Conservation (phyloP, 2,113 vertebrate species). For the Ammospiza caudacuta region DNA sequence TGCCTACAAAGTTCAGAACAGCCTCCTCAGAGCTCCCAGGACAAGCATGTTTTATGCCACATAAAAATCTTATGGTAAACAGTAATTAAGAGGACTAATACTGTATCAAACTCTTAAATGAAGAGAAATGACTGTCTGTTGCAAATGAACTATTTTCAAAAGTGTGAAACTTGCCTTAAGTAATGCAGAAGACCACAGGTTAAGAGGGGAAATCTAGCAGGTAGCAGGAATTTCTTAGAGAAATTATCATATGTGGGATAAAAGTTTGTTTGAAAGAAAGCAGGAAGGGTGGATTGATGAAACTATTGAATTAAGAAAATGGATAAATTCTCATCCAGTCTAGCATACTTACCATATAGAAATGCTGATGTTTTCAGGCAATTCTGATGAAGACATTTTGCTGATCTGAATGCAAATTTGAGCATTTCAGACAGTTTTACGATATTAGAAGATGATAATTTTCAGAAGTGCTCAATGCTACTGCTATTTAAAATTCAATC, state of each 20-base stretch:
- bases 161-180: neutral
- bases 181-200: neutral
- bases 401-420: neutral
- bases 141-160: neutral
- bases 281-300: neutral
- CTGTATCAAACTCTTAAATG: neutral
- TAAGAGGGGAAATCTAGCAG: neutral
- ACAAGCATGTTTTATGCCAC: neutral
- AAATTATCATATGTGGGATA: neutral
- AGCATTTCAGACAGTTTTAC: neutral
- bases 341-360: neutral
- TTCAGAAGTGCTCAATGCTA: neutral
- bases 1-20: neutral
- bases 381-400: neutral
- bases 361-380: neutral
- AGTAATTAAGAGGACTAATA: neutral
- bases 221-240: neutral
- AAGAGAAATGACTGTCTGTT: neutral
- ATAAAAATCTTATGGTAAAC: neutral
- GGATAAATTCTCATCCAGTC: neutral
- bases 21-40: neutral
- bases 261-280: neutral
- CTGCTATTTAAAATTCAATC: neutral
- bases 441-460: neutral
- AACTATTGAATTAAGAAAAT: neutral